A percentile compares a stretch with the other conserved stretches of the same genome.
These are phyloP conservation scores for Halichondria panicea DNA, from an alignment of 37 sponge, comb jelly and placozoan species.

Conservation along the genomic window DNA sequence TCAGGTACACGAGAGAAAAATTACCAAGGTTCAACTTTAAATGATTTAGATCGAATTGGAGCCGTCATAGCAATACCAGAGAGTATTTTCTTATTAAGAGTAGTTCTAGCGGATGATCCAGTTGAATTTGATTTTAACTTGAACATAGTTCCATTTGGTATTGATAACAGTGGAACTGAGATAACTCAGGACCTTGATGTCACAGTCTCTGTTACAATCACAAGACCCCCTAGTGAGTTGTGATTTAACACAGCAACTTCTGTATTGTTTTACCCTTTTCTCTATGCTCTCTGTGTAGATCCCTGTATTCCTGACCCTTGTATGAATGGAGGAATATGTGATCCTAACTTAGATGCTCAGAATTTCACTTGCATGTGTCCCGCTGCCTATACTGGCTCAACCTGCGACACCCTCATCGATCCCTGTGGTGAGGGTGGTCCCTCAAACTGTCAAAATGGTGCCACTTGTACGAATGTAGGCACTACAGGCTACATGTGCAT, in stretches of 20 bases:
- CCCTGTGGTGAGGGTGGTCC: conserved; percentile 17
- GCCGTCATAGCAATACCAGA: too few species aligned
- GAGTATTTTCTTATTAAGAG: too few species aligned
- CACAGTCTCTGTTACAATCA: background rate
- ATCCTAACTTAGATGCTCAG: background rate
- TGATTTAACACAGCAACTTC: background rate
- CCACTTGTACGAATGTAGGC: conserved; percentile 1
- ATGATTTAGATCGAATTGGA: too few species aligned
- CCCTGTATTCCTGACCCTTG: conserved; percentile 28
- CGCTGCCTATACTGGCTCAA: conserved; percentile 29
- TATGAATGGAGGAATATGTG: conserved; percentile 27
- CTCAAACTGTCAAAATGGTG: conserved; percentile 25
- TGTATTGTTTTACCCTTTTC: background rate
- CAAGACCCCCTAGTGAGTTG: background rate
- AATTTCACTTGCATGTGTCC: conserved; percentile 17
- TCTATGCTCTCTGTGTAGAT: background rate
- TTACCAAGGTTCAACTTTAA: too few species aligned
- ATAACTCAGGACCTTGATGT: background rate
- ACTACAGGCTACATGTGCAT: conserved; percentile 1
- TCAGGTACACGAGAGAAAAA: too few species aligned
- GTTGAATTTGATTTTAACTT: too few species aligned
- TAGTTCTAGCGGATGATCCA: too few species aligned
- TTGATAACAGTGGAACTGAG: background rate
- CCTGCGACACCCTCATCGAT: conserved; percentile 8
- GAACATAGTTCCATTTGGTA: background rate